Base-by-base conservation (phyloP, 1,140 invertebrate genomes). In the Scaptomyza pallida region DNA sequence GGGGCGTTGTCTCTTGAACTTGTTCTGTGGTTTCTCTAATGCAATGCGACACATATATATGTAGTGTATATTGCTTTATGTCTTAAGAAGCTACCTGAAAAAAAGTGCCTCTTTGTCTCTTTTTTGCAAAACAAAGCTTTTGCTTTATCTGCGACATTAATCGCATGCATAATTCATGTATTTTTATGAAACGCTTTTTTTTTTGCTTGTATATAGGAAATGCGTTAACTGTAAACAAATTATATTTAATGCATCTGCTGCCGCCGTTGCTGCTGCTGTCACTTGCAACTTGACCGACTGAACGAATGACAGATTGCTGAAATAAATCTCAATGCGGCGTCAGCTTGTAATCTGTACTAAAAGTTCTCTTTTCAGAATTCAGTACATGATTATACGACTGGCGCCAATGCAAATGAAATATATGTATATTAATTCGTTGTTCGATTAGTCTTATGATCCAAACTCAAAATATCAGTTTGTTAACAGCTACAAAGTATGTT, bases 301-400 rank as follows among this genome's bases (percentile, higher is more conserved):
- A 63, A 52, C 59, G 71, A 70, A 43, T 19, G 62, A 72, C 59
- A 61, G 56, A 67, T 72, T 83, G 72, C 54, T 79, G 54, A 74
- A 86, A 85, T 85, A 81, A 85, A 85, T 85, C 82, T 86, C 61
- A 72, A 67, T 68, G n/a, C 47, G 45, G 30, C 19, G 37, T 44
- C 56, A 86, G 86, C 21, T 83, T 76, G 69, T 16, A 72, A 54
- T 63, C 76, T 55, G 59, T 61, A 40, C 21, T 35, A 6, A n/a
- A 15, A 57, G 41, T 44, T 44, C 40, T 21, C 40, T 44, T 40
- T 57, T 19, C 55, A 44, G 50, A 50, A 30, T 15, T 50, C 44
- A 50, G 44, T 52, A 15, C 37, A 63, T 78, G 76, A 80, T 80
- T 80, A 80, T 76, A 40, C 47, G 75, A 35, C 48, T 76, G 77